Conservation (phyloP, 2,888 invertebrate species). For the Beris chalybata region DNA sequence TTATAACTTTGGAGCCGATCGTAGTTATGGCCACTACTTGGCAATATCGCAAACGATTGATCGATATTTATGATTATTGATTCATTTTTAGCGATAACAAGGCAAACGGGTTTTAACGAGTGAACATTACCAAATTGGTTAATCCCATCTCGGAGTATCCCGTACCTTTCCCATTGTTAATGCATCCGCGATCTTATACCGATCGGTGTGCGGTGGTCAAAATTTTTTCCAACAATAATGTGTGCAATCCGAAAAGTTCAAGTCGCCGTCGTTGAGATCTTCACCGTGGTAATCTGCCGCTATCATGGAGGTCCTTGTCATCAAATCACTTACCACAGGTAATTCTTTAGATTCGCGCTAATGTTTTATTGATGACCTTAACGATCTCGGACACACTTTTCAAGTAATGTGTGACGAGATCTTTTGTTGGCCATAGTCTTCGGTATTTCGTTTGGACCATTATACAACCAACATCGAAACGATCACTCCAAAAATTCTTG, state of each 20-base stretch:
- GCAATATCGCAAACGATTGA: slow-evolving; percentile 28
- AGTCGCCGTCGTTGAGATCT: slow-evolving; percentile 8
- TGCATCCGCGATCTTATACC: neutral
- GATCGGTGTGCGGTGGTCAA: neutral
- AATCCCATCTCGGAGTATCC: slow-evolving; percentile 31
- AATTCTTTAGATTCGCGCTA: slow-evolving; percentile 40
- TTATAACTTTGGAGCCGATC: slow-evolving; percentile 25
- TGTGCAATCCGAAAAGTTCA: too few relatives aligned
- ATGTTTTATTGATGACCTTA: slow-evolving; percentile 54
- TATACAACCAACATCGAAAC: too few relatives aligned
- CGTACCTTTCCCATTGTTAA: too few relatives aligned
- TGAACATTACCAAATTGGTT: slow-evolving; percentile 44
- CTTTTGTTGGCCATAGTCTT: too few relatives aligned
- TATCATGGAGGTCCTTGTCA: slow-evolving; percentile 53
- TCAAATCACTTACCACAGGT: slow-evolving; percentile 42
- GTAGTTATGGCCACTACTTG: slow-evolving; percentile 42
- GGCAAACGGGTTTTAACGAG: slow-evolving; percentile 43
- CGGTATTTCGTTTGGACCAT: too few relatives aligned
- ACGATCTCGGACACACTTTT: neutral
- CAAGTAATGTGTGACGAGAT: too few relatives aligned
- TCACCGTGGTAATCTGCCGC: slow-evolving; percentile 40
- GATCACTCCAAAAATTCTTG: too few relatives aligned
- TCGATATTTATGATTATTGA: slow-evolving; percentile 51
- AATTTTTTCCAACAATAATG: too few relatives aligned
- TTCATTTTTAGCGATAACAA: slow-evolving; percentile 48